Base-by-base conservation (phyloP, 2,888 invertebrate genomes). In the Dorcus parallelipipedus region DNA sequence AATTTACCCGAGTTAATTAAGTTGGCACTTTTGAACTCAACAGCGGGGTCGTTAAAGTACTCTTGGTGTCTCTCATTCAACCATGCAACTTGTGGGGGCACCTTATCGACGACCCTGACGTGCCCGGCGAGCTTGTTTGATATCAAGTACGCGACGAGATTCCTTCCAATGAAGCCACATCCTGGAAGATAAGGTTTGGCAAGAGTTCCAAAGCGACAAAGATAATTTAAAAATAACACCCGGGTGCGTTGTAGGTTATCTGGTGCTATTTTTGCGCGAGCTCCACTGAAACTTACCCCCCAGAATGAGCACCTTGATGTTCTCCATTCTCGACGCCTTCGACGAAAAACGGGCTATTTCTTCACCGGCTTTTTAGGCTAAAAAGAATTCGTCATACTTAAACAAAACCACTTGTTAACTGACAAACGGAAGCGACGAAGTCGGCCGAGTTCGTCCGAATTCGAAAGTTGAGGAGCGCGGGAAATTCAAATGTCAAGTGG, bases 21-120 rank as follows among this genome's bases (percentile, higher is more conserved):
- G 81, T 95, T 95, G 54, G 94, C 92, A 81, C 95, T 95, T 78
- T 86, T 89, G 77, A 95, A 96, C 76, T 93, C 91, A 8, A 95
- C 89, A 73, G 86, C 81, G 61, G 89, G 83, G 79, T 86, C 85
- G 58, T 88, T 85, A 77, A 95, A 94, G 48, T 84, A 80, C 69
- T 85, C 83, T 65, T 84, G 82, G 72, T 95, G 95, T 60, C 80
- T 79, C 2, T 83, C 79, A 77, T 92, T 94, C 39, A 96, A 80
- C 89, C 95, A 96, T 2, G 95, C 95, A 71, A 93, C 89, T 78
- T 93, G 92, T 1, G 95, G 95, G 51, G 95, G 95, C 38, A 95
- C 94, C 80, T 96, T 96, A 80, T 96, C 96, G 58, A 93, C 92
- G 49, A 94, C 86, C 66, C 91, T 85, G 63, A 95, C 82, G 69